Percentiles rank a stretch among this genome's conserved stretches.
Evolutionary conservation across 2,888 invertebrate species (phyloP).

Genomic region (Zelleria hepariella): DNA sequence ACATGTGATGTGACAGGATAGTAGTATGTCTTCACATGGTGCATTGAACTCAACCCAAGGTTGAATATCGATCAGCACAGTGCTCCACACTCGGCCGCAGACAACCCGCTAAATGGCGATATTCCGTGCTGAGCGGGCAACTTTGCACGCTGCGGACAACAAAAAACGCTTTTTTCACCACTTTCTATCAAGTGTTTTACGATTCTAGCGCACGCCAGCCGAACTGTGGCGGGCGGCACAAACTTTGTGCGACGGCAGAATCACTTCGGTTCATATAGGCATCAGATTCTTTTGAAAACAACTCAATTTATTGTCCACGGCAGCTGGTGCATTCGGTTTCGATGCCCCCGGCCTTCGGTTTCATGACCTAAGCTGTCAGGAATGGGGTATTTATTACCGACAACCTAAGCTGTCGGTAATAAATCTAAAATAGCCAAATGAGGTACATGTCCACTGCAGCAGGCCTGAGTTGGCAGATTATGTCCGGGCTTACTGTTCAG

Average conservation of each 20-base stretch:
- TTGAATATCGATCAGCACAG: neutral
- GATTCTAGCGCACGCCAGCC: neutral
- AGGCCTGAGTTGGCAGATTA: too few species aligned
- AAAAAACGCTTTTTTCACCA: neutral
- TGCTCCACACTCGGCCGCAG: neutral
- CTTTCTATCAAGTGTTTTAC: neutral
- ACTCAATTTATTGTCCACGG: too few species aligned
- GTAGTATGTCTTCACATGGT: neutral
- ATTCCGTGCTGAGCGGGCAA: neutral
- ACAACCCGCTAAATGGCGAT: neutral
- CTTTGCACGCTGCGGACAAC: neutral
- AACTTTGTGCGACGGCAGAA: neutral
- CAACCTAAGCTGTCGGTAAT: too few species aligned
- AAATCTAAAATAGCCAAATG: too few species aligned
- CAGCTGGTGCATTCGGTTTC: too few species aligned
- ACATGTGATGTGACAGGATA: neutral
- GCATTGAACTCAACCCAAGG: neutral
- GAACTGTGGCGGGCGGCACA: neutral
- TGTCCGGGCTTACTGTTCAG: too few species aligned
- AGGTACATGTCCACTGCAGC: too few species aligned
- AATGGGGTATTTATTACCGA: too few species aligned
- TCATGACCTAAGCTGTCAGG: too few species aligned
- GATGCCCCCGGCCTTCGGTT: too few species aligned
- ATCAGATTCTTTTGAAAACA: too few species aligned
- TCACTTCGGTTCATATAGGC: neutral